Evolutionary conservation across 2,113 vertebrate species (phyloP).

Genomic region (Lampris megalopsis): DNA sequence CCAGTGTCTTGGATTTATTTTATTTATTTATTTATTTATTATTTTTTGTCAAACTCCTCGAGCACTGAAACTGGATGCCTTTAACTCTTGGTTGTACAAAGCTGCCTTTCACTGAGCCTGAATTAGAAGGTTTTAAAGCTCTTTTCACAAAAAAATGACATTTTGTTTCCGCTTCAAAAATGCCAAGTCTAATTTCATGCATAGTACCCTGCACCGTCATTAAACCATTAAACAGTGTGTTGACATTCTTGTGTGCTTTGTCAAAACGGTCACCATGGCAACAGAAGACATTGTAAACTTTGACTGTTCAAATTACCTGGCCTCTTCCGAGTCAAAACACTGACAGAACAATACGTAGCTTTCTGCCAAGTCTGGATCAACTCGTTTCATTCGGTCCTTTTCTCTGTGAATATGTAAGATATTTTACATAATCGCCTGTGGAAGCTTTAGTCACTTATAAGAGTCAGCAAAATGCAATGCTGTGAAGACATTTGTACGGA

Average conservation of each 20-base stretch:
- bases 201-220: constrained; percentile 9
- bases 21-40: too few species aligned
- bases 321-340: background rate
- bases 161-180: constrained; percentile 14
- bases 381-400: constrained; percentile 6
- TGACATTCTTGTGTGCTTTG: background rate
- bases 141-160: constrained; percentile 29
- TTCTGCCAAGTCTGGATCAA: constrained; percentile 14
- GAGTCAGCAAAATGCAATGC: constrained; percentile 51
- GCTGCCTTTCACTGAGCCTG: constrained; percentile 28
- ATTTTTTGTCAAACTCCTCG: constrained; percentile 35
- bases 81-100: constrained; percentile 21
- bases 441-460: constrained; percentile 46
- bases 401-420: background rate
- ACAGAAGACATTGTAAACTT: constrained; percentile 11
- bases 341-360: background rate
- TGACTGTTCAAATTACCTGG: background rate
- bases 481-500: constrained; percentile 49
- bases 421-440: constrained; percentile 17
- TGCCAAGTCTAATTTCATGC: background rate
- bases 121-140: background rate
- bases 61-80: constrained; percentile 24
- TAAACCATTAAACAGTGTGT: constrained; percentile 10
- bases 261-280: background rate
- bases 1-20: constrained; percentile 24